Evolutionary conservation across 2,888 invertebrate species (phyloP).

Genomic region (Gymnocheta viridis): DNA sequence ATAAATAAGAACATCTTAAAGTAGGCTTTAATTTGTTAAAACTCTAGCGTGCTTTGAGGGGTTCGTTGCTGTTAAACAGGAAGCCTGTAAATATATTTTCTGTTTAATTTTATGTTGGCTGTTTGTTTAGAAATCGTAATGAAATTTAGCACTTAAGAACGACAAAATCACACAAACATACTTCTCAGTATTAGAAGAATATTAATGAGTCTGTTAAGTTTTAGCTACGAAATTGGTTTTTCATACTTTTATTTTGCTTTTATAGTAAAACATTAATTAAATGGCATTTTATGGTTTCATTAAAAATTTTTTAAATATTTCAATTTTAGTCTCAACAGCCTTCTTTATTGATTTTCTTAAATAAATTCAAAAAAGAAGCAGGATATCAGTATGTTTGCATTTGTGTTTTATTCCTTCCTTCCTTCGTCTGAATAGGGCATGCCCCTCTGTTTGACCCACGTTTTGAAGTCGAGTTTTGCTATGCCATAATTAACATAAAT

Average conservation of each 20-base stretch:
- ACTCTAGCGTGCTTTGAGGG: constrained; percentile 19
- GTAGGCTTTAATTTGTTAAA: constrained; percentile 50
- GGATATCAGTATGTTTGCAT: no score
- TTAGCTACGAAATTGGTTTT: constrained; percentile 10
- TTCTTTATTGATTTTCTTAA: background rate
- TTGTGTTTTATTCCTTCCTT: background rate
- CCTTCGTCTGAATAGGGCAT: no score
- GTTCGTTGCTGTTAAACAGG: background rate
- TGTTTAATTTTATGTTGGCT: constrained; percentile 54
- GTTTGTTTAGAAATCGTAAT: constrained; percentile 46
- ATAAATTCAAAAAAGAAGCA: no score
- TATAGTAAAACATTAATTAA: background rate
- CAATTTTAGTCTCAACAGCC: background rate
- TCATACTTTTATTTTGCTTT: background rate
- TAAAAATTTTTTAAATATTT: background rate
- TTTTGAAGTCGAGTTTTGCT: no score
- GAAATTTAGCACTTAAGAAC: constrained; percentile 55
- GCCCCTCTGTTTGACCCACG: no score
- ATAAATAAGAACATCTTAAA: constrained; percentile 58
- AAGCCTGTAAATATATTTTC: background rate
- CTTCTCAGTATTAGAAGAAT: constrained; percentile 15
- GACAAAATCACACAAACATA: background rate
- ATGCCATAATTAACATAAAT: no score
- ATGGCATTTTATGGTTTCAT: background rate
- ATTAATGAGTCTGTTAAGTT: constrained; percentile 47